A percentile compares a stretch with the other conserved stretches of the same genome.
phyloP scores from a whole-genome alignment of 1,140 invertebrate genomes.

The Rhopalosiphum padi region DNA sequence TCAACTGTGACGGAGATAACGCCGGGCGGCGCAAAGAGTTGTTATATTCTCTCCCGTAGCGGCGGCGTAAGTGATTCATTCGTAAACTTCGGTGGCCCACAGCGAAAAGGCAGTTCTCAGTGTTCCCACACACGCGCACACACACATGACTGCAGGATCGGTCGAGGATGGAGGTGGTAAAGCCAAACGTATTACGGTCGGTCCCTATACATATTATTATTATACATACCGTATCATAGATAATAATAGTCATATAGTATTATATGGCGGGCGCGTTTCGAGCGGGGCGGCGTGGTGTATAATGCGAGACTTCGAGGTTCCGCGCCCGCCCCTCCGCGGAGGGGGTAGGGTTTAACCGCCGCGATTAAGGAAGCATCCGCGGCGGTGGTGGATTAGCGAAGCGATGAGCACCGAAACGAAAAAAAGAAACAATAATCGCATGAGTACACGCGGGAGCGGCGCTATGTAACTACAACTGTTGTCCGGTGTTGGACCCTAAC shows the following conservation, averaged over 20 bases:
- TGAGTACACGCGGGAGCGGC: neutral
- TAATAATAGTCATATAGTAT: slow-evolving; percentile 8
- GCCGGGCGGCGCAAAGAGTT: neutral
- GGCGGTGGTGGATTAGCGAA: neutral
- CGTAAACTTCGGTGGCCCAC: slow-evolving; percentile 1
- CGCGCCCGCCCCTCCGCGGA: no score
- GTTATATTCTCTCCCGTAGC: neutral
- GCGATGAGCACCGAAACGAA: neutral
- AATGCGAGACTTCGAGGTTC: neutral
- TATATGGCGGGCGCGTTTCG: neutral
- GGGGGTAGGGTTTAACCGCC: neutral
- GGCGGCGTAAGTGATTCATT: slow-evolving; percentile 30
- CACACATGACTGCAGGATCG: neutral
- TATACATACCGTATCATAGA: neutral
- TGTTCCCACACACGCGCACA: neutral
- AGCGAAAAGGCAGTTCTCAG: neutral
- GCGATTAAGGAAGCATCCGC: neutral
- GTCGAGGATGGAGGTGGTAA: neutral
- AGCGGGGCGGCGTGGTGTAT: neutral
- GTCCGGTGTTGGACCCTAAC: neutral
- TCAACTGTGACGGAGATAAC: slow-evolving; percentile 53
- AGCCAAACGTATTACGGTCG: slow-evolving; percentile 1
- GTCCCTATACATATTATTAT: neutral
- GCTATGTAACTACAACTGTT: neutral
- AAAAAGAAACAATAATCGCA: neutral